Evolutionary conservation across 2,797 vertebrate species (phyloP).

Genomic region (Alectoris magna): DNA sequence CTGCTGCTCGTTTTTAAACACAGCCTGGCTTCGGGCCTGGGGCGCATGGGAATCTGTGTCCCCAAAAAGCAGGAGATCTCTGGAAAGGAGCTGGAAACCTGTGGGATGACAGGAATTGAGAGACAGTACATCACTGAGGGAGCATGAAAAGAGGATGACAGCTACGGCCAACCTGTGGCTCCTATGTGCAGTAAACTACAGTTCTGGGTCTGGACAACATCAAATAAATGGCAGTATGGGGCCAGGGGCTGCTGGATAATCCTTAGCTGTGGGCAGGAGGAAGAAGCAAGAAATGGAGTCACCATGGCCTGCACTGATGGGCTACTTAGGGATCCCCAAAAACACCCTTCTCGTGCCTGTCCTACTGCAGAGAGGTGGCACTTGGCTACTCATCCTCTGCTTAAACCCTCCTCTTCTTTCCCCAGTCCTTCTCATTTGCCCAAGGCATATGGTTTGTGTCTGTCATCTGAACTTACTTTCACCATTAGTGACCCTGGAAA

Average conservation of each 20-base stretch:
- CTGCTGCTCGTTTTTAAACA: conserved; percentile 16
- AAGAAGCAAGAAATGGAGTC: background rate
- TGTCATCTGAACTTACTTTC: background rate
- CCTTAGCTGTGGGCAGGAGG: accelerated
- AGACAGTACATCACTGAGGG: background rate
- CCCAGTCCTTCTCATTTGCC: background rate
- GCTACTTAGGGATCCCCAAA: background rate
- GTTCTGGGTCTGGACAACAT: background rate
- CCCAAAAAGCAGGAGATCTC: background rate
- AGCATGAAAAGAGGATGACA: background rate
- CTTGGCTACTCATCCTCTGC: background rate
- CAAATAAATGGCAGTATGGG: background rate
- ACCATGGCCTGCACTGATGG: background rate
- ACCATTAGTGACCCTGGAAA: background rate
- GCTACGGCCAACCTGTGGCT: background rate
- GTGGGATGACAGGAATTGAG: background rate
- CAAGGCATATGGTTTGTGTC: background rate
- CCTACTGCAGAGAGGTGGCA: background rate
- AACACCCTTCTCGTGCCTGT: background rate
- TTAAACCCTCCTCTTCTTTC: background rate
- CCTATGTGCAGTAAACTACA: background rate
- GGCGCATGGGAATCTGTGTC: background rate
- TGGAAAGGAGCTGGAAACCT: background rate
- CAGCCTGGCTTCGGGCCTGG: background rate
- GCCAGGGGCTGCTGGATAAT: background rate